A percentile compares a stretch with the other conserved stretches of the same genome.
These are phyloP conservation scores for Drosophila ogumai DNA, from an alignment of 1,140 invertebrate genomes.

Conservation along the genomic window DNA sequence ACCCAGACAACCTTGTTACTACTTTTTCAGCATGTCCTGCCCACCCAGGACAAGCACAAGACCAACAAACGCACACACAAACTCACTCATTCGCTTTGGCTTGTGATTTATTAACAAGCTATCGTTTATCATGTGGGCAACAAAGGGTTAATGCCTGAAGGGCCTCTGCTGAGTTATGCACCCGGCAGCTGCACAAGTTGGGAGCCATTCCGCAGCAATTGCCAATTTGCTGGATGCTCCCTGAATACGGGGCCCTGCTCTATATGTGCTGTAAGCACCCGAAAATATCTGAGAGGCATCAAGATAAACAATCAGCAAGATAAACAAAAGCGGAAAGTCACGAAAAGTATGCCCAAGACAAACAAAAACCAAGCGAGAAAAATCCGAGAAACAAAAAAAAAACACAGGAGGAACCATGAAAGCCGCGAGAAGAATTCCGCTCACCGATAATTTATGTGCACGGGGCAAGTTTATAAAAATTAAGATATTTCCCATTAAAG, in stretches of 20 bases:
- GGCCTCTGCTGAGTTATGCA: slow-evolving; percentile 40
- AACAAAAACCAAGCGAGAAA: slow-evolving; percentile 30
- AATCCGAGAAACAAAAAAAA: slow-evolving; percentile 6
- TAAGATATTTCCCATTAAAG: slow-evolving; percentile 63
- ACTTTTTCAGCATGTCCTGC: slow-evolving; percentile 36
- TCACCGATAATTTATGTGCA: slow-evolving; percentile 45
- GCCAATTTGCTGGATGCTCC: slow-evolving; percentile 44
- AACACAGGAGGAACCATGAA: not conserved
- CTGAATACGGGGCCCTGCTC: not conserved
- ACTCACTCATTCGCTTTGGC: slow-evolving; percentile 33
- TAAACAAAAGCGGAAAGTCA: slow-evolving; percentile 54
- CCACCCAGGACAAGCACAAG: slow-evolving; percentile 24
- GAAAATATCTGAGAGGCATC: slow-evolving; percentile 48
- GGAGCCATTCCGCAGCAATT: slow-evolving; percentile 39
- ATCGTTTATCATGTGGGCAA: slow-evolving; percentile 79
- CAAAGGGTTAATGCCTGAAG: slow-evolving; percentile 65
- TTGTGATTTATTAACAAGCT: slow-evolving; percentile 79
- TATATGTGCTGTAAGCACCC: slow-evolving; percentile 9
- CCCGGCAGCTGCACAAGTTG: slow-evolving; percentile 31
- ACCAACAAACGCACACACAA: slow-evolving; percentile 25
- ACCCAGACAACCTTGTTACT: slow-evolving; percentile 28
- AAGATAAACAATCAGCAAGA: slow-evolving; percentile 53
- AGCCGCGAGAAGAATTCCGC: slow-evolving; percentile 42
- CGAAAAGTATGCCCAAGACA: slow-evolving; percentile 51
- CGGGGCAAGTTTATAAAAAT: slow-evolving; percentile 65